A percentile compares a stretch with the other conserved stretches of the same genome.
phyloP scores from a whole-genome alignment of 30 jellyfish, hydroid and myxozoan species.

The Clytia hemisphaerica region DNA sequence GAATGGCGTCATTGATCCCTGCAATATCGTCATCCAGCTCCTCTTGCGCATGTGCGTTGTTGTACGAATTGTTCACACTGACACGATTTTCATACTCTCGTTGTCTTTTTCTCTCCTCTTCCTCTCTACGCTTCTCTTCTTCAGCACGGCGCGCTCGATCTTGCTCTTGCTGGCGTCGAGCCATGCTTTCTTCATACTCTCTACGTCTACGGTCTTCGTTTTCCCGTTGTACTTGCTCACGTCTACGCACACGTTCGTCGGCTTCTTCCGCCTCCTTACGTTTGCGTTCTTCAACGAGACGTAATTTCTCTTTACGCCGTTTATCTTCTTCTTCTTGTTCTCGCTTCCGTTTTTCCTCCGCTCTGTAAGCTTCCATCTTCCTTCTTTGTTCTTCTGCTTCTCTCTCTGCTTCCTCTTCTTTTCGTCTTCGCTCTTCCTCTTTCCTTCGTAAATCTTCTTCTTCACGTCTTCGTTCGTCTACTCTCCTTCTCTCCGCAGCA shows the following conservation, averaged over 20 bases:
- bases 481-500: conserved; percentile 1
- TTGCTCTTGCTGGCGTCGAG: conserved; percentile 30
- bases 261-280: background rate
- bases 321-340: conserved; percentile 9
- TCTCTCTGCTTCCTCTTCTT: conserved; percentile 4
- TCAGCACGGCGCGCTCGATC: conserved; percentile 16
- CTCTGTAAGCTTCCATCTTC: no score
- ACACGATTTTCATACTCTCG: conserved; percentile 27
- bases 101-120: conserved; percentile 36
- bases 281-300: background rate
- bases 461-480: conserved; percentile 1
- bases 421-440: background rate
- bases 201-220: conserved; percentile 45
- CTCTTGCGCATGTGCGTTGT: conserved; percentile 10
- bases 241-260: conserved; percentile 2
- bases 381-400: background rate
- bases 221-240: background rate
- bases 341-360: conserved; percentile 8
- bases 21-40: conserved; percentile 36
- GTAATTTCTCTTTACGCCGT: conserved; percentile 7
- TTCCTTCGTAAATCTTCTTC: background rate
- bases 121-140: conserved; percentile 9
- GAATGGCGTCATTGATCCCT: conserved; percentile 34
- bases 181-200: conserved; percentile 38
- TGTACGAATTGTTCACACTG: conserved; percentile 10